Evolutionary conservation across 2,888 invertebrate species (phyloP).

Genomic region (Brachyptera risi): DNA sequence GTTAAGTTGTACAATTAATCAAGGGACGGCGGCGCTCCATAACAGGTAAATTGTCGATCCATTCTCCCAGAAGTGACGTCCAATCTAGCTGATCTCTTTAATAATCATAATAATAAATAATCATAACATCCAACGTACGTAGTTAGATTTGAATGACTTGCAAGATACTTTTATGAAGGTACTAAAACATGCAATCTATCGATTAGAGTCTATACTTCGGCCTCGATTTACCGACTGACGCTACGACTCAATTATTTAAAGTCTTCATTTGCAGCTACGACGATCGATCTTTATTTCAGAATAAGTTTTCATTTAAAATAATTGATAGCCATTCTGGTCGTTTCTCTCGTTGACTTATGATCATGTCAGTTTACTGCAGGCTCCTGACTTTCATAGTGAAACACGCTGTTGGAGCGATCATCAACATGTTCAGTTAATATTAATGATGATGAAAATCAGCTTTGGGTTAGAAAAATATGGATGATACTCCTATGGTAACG

Average conservation of each 20-base stretch:
- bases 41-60: conserved; percentile 1
- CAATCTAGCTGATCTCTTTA: conserved; percentile 7
- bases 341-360: conserved; percentile 17
- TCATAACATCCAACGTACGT: no score
- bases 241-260: conserved; percentile 45
- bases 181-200: conserved; percentile 36
- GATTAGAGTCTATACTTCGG: conserved; percentile 42
- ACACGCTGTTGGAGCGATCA: no score
- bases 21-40: neutral
- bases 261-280: conserved; percentile 41
- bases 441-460: no score
- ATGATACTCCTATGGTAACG: no score
- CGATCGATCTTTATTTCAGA: neutral
- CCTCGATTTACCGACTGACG: conserved; percentile 41
- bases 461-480: no score
- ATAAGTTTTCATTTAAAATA: neutral
- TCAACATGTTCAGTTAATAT: no score
- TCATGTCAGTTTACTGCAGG: conserved; percentile 4
- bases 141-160: conserved; percentile 14
- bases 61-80: conserved; percentile 5
- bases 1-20: neutral
- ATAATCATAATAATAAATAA: neutral
- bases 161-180: conserved; percentile 16
- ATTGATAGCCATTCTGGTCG: neutral
- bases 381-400: no score